These are phyloP conservation scores for Proales similis DNA, from an alignment of 1,140 invertebrate genomes.

Conservation along the genomic window DNA sequence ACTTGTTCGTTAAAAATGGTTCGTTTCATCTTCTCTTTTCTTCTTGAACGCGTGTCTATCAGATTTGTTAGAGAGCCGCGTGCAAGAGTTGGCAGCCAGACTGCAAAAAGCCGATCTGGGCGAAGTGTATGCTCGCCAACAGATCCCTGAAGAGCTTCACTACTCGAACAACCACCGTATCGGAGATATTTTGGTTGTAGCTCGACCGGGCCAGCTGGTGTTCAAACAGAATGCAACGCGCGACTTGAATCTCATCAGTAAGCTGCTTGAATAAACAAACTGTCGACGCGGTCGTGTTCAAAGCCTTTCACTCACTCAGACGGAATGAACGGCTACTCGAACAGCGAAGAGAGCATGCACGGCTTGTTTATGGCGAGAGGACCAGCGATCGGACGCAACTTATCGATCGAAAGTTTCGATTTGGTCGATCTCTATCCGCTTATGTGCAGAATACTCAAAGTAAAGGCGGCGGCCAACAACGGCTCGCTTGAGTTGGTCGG, in stretches of 20 bases:
- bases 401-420: constrained; percentile 57
- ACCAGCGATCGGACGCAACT: constrained; percentile 58
- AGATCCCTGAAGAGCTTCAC: constrained; percentile 59
- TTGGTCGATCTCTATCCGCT: constrained; percentile 63
- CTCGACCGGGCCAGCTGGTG: constrained; percentile 42
- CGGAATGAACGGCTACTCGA: constrained; percentile 66
- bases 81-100: constrained; percentile 55
- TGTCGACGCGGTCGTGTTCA: background rate
- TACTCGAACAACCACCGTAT: constrained; percentile 59
- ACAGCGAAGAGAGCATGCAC: constrained; percentile 58
- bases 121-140: constrained; percentile 57
- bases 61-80: constrained; percentile 55
- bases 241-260: constrained; percentile 54
- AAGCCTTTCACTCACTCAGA: constrained; percentile 51
- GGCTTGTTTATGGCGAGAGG: constrained; percentile 65
- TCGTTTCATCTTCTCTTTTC: background rate
- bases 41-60: constrained; percentile 51
- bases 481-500: constrained; percentile 21
- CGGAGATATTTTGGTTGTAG: constrained; percentile 41
- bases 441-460: constrained; percentile 6
- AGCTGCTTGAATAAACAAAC: constrained; percentile 57
- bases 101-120: constrained; percentile 55
- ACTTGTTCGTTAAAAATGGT: constrained; percentile 37
- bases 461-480: constrained; percentile 14
- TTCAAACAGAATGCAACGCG: background rate